Base-by-base conservation (phyloP, 2,888 invertebrate genomes). In the Micoletzkya japonica region DNA sequence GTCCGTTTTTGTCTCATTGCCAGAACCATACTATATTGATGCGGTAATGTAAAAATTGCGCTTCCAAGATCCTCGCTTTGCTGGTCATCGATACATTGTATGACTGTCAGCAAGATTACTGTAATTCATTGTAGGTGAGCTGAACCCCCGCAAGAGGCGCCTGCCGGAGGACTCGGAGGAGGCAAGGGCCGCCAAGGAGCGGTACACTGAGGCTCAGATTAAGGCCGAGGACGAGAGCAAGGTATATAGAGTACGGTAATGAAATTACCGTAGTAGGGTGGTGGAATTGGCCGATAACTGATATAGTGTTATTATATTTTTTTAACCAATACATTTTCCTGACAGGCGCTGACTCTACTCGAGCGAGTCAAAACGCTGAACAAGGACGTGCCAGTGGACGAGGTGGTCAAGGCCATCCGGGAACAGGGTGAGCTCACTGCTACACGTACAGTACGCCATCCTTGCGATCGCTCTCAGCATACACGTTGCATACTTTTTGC, bases 291-390 rank as follows among this genome's bases (percentile, higher is more conserved):
- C 37, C 28, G 39, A 34, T 52, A 32, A 26, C 57, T 57, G 1
- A n/a, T 56, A n/a, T 24, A 56, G 20, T n/a, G 14, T 56, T 56
- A 24, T 49, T 49, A 17, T 49, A 17, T 49, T 17, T n/a, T 14
- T 49, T 20, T 20, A 59, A 24, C 14, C 10, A 20, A 59, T n/a
- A n/a, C n/a, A n/a, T n/a, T n/a, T n/a, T n/a, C n/a, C n/a, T n/a
- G 14, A 28, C 72, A 76, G 68, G 71, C 76, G 72, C 59, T 78
- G 24, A 64, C 73, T 44, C 73, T 85, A 30, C 74, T 82, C 26
- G 73, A 77, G 57, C 58, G 75, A 39, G 75, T 76, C 63, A 39
- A 72, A 20, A 61, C 72, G n/a, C 49, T 81, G 61, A 75, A 74
- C 52, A 52, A 72, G 39, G 74, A 76, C 37, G 66, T 70, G 28